phyloP scores from a whole-genome alignment of 2,888 invertebrate species.

The Plutella xylostella region DNA sequence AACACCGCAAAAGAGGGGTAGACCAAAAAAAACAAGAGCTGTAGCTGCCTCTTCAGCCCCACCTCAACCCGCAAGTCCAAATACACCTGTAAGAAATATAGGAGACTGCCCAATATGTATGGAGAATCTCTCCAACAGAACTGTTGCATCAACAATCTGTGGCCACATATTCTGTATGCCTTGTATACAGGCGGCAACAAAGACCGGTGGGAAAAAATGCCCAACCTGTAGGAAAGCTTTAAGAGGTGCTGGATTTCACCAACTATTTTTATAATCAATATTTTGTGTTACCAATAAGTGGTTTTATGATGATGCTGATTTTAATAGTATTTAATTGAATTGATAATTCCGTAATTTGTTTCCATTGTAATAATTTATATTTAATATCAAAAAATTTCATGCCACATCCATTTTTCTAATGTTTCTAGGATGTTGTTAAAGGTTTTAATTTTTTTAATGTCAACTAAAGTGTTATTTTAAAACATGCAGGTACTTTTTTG shows the following conservation, averaged over 20 bases:
- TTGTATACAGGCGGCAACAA: conserved; percentile 30
- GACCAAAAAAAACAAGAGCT: background rate
- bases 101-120: conserved; percentile 43
- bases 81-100: too few species aligned
- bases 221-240: conserved; percentile 36
- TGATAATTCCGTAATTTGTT: too few species aligned
- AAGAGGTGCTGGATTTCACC: conserved; percentile 31
- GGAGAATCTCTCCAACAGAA: conserved; percentile 26
- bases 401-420: too few species aligned
- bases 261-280: conserved; percentile 28
- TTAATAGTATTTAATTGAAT: too few species aligned
- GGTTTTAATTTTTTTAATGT: too few species aligned
- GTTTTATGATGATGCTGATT: too few species aligned
- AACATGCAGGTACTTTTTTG: too few species aligned
- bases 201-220: conserved; percentile 29
- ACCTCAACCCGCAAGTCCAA: conserved; percentile 2
- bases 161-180: conserved; percentile 42
- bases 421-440: too few species aligned
- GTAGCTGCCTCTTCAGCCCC: background rate
- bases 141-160: conserved; percentile 37
- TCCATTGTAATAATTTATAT: too few species aligned
- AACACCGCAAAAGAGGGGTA: background rate
- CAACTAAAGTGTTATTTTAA: too few species aligned
- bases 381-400: too few species aligned
- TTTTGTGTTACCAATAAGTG: too few species aligned